Evolutionary conservation across 2,797 vertebrate species (phyloP), one percentile per base, ranked within the genome.

Genomic region (Hyperoplus lanceolatus): DNA sequence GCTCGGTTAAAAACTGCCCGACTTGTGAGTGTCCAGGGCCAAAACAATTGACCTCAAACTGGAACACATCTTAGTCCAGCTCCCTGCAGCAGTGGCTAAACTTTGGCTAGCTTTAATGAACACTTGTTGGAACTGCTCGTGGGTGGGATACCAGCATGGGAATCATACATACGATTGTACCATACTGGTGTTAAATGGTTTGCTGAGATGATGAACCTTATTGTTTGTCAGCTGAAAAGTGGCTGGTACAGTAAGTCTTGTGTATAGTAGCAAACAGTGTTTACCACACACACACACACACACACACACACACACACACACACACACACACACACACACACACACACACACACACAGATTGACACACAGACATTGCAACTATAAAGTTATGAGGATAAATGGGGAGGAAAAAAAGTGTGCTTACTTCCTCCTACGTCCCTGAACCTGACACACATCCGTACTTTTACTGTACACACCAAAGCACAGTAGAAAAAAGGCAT

Each of bases 31-130:
- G 53, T 64, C 53, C 43, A 49, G 48, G 58, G 49, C 45, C 50
- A 50, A 58, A 72, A 73, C 71, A 21, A 10, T 57, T 53, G 56
- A 50, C 48, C 11, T 2, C 51, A 71, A 71, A 51, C 49, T 61
- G 51, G 64, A 70, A 54, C 18, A 61, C 29, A 21, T 56, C 51
- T 55, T 54, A 46, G 62, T 53, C 21, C 36, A 12, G 15, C 38
- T 69, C 55, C 54, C 57, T 48, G 21, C 46, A 39, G 57, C 42
- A 14, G 43, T 38, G 29, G 43, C 16, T 53, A 64, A 58, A 51
- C 54, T 41, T 49, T 56, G 63, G 36, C 63, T 61, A 29, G 70
- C 60, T 69, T 29, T 14, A 8, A 2, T 58, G 21, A 39, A 18
- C 42, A 45, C 29, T 18, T 10, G 4, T 14, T 42, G 39, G 41